A percentile compares a stretch with the other conserved stretches of the same genome.
phyloP scores from a whole-genome alignment of 2,113 vertebrate species.

The Archocentrus centrarchus region DNA sequence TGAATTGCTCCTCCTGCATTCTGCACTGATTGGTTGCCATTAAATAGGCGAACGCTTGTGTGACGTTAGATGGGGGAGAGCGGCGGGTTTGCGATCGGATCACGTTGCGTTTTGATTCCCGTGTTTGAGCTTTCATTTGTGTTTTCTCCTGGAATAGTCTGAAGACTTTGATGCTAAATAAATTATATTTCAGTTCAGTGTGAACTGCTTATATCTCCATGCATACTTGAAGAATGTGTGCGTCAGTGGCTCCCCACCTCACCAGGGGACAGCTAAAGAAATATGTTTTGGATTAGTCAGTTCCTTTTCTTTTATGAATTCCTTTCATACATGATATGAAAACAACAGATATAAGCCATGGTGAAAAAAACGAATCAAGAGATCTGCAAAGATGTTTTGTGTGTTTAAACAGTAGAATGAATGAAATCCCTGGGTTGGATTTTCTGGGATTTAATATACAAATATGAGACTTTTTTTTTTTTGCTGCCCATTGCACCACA shows the following conservation, averaged over 20 bases:
- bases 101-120: not conserved
- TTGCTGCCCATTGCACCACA: not conserved
- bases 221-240: not conserved
- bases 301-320: not conserved
- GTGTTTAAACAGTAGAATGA: slow-evolving; percentile 3
- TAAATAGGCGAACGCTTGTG: not conserved
- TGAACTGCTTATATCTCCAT: not conserved
- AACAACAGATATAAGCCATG: not conserved
- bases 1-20: no score
- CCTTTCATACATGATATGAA: slow-evolving; percentile 6
- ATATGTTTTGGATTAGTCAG: slow-evolving; percentile 12
- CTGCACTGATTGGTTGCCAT: not conserved
- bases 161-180: not conserved
- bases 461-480: not conserved
- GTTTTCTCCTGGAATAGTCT: not conserved
- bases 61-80: not conserved
- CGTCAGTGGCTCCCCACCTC: not conserved
- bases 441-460: not conserved
- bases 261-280: not conserved
- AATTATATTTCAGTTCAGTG: not conserved
- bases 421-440: not conserved
- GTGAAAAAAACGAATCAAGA: not conserved
- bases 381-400: not conserved
- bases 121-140: not conserved
- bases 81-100: no score